Evolutionary conservation across 2,113 vertebrate species (phyloP).

Genomic region (Damaliscus lunatus): DNA sequence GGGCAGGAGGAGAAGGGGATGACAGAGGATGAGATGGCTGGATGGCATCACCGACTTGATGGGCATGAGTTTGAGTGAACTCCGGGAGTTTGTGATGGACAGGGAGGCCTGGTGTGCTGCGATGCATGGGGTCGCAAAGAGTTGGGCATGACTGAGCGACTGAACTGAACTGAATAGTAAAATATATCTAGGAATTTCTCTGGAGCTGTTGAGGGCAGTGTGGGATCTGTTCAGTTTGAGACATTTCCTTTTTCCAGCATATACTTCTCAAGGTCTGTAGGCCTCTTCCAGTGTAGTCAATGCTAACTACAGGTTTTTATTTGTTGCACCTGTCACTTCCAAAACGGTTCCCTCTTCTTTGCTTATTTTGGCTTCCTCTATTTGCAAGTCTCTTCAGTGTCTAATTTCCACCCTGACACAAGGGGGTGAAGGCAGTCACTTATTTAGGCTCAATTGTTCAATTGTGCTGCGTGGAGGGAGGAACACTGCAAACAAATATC

Average conservation of each 20-base stretch:
- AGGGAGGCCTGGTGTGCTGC: too few relatives aligned
- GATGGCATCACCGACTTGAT: too few relatives aligned
- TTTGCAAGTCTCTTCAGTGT: background rate
- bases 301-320: background rate
- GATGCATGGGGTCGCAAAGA: too few relatives aligned
- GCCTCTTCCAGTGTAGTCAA: background rate
- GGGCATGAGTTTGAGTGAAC: too few relatives aligned
- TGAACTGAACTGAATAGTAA: background rate
- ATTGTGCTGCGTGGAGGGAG: background rate
- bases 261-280: background rate
- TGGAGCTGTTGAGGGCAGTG: background rate
- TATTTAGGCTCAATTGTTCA: background rate
- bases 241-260: background rate
- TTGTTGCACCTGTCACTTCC: background rate
- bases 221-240: background rate
- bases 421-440: background rate
- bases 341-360: background rate
- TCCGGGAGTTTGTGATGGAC: too few relatives aligned
- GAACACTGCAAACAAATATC: background rate
- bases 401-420: background rate
- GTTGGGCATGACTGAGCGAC: rapidly evolving
- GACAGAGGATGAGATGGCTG: too few relatives aligned
- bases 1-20: too few relatives aligned
- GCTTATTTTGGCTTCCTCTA: background rate
- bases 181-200: background rate